Evolutionary conservation across 1,140 invertebrate species (phyloP), one percentile per base, ranked within the genome.

Genomic region (Musca domestica): DNA sequence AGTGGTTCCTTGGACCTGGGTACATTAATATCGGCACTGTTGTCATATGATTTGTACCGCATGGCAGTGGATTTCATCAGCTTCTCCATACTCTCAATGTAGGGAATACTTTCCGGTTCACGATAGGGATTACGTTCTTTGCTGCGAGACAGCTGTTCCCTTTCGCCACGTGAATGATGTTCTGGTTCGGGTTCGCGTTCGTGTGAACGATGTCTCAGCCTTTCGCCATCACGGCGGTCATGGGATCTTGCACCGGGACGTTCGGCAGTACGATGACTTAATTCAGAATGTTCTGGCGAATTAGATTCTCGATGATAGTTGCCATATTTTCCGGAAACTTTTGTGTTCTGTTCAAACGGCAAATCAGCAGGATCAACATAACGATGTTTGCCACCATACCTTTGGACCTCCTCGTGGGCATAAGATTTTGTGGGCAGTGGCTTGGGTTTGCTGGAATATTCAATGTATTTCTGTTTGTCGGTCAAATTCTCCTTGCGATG

Each of bases 41-140:
- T 67, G 23, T 72, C 72, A 48, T 58, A 72, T 22, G 71, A 69
- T 30, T 71, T 72, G 17, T 81, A 81, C 22, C 76, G 74, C 72
- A 81, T 80, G 64, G 77, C 77, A 34, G 77, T 75, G 10, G 77
- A 79, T 46, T 81, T 81, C 73, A 81, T 81, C 76, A 81, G 75
- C 69, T 80, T 79, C 68, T 81, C 80, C 72, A 81, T 80, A 68
- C 75, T 80, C 64, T 81, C 76, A 30, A 78, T 80, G 46, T 81
- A 81, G 17, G 80, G 80, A 41, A 81, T 71, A 46, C 80, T 81
- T 67, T 80, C 80, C 0, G 80, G 77, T 70, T 81, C 80, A 5
- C 75, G 71, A 49, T 81, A 81, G 3, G 80, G 78, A 74, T 79
- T 80, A 6, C 77, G 76, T 46, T 80, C 76, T 25, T 69, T 70